Percentiles rank a stretch among this genome's conserved stretches.
Evolutionary conservation across 2,888 invertebrate species (phyloP).

Genomic region (Oligia fasciuncula): DNA sequence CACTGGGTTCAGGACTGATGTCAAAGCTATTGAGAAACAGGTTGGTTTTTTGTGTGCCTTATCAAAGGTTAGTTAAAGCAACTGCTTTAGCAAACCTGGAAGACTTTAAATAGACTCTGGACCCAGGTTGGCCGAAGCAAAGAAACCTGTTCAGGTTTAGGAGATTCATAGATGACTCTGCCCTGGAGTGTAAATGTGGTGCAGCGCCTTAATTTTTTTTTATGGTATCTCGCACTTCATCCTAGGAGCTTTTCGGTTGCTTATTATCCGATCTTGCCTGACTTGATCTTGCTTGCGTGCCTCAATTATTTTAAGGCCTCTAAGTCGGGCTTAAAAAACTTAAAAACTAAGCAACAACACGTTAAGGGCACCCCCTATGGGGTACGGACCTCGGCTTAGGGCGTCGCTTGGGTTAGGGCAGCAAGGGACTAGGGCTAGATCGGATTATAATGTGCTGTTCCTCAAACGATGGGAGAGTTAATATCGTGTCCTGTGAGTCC

Average conservation of each 20-base stretch:
- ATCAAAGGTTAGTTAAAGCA: not conserved
- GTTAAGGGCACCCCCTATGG: too few species aligned
- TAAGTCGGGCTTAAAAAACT: too few species aligned
- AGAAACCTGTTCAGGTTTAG: not conserved
- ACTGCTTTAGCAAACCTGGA: not conserved
- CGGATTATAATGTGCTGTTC: not conserved
- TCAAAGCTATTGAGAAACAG: slow-evolving; percentile 82
- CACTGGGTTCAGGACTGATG: slow-evolving; percentile 82
- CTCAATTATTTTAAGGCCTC: too few species aligned
- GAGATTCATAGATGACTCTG: not conserved
- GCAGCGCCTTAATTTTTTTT: too few species aligned
- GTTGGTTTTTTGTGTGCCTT: not conserved
- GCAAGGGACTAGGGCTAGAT: not conserved
- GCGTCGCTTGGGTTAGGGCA: not conserved
- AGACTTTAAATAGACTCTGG: not conserved
- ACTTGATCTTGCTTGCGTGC: too few species aligned
- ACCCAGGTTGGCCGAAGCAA: not conserved
- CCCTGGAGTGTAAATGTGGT: not conserved
- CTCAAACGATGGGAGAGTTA: not conserved
- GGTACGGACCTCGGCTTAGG: too few species aligned
- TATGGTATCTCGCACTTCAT: too few species aligned
- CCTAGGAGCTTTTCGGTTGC: too few species aligned
- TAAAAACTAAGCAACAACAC: too few species aligned
- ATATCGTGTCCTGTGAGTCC: not conserved
- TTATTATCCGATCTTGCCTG: too few species aligned